Percentiles rank a stretch among this genome's conserved stretches.
phyloP scores from a whole-genome alignment of 2,113 vertebrate genomes.

The Cottus gobio region DNA sequence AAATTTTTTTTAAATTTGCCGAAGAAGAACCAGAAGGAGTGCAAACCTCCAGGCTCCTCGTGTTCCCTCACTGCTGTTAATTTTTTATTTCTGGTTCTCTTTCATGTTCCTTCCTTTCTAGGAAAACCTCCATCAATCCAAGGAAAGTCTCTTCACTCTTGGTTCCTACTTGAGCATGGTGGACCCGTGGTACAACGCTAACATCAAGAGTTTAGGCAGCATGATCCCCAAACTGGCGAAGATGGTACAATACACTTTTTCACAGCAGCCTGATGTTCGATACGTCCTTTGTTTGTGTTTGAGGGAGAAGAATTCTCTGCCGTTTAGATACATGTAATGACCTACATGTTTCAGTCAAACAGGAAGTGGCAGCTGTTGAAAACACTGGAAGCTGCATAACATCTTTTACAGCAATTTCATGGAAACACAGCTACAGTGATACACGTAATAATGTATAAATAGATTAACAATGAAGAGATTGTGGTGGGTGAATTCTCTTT shows the following conservation, averaged over 20 bases:
- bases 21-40: neutral
- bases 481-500: neutral
- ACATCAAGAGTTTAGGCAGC: conserved; percentile 87
- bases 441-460: neutral
- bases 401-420: conserved; percentile 14
- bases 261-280: neutral
- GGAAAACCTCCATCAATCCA: conserved; percentile 49
- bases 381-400: conserved; percentile 50
- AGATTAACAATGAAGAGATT: neutral
- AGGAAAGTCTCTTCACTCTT: conserved; percentile 77
- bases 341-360: too few species aligned
- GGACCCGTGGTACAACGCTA: conserved; percentile 93
- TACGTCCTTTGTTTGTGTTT: neutral
- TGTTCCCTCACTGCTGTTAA: neutral
- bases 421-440: conserved; percentile 23
- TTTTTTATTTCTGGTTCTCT: neutral
- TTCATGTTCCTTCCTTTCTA: conserved; percentile 51
- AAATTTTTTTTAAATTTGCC: too few species aligned
- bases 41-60: neutral
- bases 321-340: neutral
- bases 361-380: neutral
- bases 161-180: conserved; percentile 89
- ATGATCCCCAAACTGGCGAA: conserved; percentile 90
- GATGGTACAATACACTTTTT: conserved; percentile 82
- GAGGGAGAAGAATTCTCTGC: conserved; percentile 1